Evolutionary conservation across 2,113 vertebrate genomes (phyloP), one percentile per base, ranked within the genome.

Genomic region (Sturnira hondurensis): DNA sequence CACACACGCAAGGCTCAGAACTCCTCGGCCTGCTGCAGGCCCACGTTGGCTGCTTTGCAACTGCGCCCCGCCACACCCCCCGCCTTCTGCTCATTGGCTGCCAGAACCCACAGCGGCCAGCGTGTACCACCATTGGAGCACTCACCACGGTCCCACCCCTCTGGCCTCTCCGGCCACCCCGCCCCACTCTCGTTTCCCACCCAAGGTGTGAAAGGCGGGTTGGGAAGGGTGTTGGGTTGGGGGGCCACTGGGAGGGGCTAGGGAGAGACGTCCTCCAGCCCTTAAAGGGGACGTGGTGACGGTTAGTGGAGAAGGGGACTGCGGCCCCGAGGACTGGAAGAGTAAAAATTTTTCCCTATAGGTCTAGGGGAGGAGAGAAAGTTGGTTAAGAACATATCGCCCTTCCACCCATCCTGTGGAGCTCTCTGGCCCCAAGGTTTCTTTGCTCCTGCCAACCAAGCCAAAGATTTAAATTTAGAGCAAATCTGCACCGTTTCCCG

Each of bases 11-110:
- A 3, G 63, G 61, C 81, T 78, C 76, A 3, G 92, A 54, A 58
- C 52, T 81, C 96, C 50, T 78, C 70, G 58, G 92, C 97, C 97
- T 96, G 97, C 74, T 93, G 98, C 94, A 81, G 94, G 97, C 99
- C 99, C 99, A 99, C 99, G 99, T 99, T 99, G 99, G 99, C 98
- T 54, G 97, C 98, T 98, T 98, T 98, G 98, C 98, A 97, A 97
- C 97, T 93, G 96, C 33, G 52, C 43, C n/a, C 6, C 10, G 90
- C 96, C 95, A 91, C 95, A 94, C 96, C 92, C 92, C 54, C 86
- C 56, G 90, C 96, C 96, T 95, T 77, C 84, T 94, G 67, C 50
- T 96, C 91, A 98, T 98, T 98, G 98, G 98, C 78, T 96, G 87
- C 88, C 61, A 80, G 77, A 83, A 58, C 41, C 73, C 45, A 7